phyloP scores from a whole-genome alignment of 2,797 vertebrate genomes.

The Petrocephalus sullivani region DNA sequence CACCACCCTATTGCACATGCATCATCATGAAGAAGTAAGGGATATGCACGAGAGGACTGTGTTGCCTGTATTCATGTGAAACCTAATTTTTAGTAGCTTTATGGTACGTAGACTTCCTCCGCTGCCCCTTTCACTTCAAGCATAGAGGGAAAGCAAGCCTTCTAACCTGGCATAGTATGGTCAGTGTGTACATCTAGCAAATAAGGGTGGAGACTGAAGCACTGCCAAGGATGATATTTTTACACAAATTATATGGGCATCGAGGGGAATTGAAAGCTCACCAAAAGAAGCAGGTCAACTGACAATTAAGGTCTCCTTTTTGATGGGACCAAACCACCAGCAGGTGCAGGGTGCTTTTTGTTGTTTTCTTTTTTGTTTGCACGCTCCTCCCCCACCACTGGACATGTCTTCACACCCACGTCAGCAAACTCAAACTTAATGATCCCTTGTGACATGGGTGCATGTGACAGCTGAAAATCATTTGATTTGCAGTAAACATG shows the following conservation, averaged over 20 bases:
- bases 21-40: neutral
- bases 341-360: neutral
- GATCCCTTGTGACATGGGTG: neutral
- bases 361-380: neutral
- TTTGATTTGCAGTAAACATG: neutral
- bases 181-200: neutral
- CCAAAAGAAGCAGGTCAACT: neutral
- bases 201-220: neutral
- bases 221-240: neutral
- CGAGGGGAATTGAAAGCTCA: neutral
- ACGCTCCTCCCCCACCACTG: neutral
- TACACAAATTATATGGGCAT: neutral
- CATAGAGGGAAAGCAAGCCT: neutral
- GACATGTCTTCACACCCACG: neutral
- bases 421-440: neutral
- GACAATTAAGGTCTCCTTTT: neutral
- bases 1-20: neutral
- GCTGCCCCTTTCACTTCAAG: neutral
- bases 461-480: constrained; percentile 10
- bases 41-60: neutral
- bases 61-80: neutral
- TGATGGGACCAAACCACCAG: neutral
- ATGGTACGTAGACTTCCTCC: neutral
- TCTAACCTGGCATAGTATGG: neutral
- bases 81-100: neutral